Conservation (phyloP, 1,140 invertebrate species). For the Neodiprion fabricii region DNA sequence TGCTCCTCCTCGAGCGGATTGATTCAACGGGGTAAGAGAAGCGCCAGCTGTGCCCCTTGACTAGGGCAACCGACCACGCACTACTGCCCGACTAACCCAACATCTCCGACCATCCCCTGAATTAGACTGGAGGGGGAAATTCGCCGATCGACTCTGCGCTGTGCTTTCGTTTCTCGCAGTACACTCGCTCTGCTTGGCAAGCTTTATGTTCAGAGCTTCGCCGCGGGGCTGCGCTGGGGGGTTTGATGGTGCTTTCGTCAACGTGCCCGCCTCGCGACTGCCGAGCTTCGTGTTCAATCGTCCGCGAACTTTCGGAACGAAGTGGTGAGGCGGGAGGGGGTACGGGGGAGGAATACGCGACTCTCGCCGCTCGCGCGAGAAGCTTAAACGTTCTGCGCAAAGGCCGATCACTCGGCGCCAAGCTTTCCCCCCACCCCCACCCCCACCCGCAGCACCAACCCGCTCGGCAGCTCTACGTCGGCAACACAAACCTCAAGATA, state of each 20-base stretch:
- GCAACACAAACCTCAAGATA: too few species aligned
- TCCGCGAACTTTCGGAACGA: background rate
- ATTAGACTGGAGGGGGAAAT: background rate
- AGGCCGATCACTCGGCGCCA: too few species aligned
- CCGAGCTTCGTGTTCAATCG: background rate
- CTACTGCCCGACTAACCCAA: constrained; percentile 6
- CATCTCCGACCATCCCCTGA: background rate
- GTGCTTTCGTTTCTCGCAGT: constrained; percentile 2
- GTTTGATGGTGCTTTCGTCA: background rate
- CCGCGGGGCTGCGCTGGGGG: background rate
- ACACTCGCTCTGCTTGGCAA: background rate
- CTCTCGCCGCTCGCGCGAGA: too few species aligned
- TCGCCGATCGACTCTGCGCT: constrained; percentile 1
- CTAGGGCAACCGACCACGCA: background rate
- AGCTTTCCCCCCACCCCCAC: too few species aligned
- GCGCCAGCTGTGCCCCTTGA: too few species aligned
- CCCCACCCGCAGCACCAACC: too few species aligned
- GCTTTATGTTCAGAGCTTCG: background rate
- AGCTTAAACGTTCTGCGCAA: too few species aligned
- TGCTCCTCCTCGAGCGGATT: too few species aligned
- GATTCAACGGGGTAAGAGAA: too few species aligned
- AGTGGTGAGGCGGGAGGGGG: too few species aligned
- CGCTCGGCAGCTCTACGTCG: too few species aligned
- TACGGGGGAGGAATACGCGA: too few species aligned
- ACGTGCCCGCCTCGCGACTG: background rate